phyloP scores from a whole-genome alignment of 2,888 invertebrate genomes.

The Sphaerophoria taeniata region DNA sequence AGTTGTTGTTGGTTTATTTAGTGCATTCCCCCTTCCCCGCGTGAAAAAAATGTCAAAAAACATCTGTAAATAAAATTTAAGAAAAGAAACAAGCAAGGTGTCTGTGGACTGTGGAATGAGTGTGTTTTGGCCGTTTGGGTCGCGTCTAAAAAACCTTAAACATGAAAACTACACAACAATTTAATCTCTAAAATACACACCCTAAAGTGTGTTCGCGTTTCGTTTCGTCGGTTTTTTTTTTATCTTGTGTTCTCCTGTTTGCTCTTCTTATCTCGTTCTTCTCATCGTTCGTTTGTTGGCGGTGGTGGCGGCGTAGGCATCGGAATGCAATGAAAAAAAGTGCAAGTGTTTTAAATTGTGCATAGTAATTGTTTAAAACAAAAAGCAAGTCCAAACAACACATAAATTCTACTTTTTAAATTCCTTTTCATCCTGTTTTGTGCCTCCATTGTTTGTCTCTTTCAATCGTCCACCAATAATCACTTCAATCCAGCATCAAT shows the following conservation, averaged over 20 bases:
- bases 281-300: neutral
- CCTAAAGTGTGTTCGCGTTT: slow-evolving; percentile 34
- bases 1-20: slow-evolving; percentile 1
- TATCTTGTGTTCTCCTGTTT: slow-evolving; percentile 7
- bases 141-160: slow-evolving; percentile 19
- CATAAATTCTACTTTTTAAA: slow-evolving; percentile 8
- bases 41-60: slow-evolving; percentile 34
- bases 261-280: slow-evolving; percentile 40
- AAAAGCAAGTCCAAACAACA: neutral
- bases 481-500: neutral
- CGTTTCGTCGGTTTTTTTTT: neutral
- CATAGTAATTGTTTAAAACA: slow-evolving; percentile 8
- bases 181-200: slow-evolving; percentile 46
- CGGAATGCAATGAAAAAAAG: slow-evolving; percentile 41
- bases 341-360: slow-evolving; percentile 61
- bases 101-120: slow-evolving; percentile 31
- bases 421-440: slow-evolving; percentile 21
- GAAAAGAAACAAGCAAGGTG: slow-evolving; percentile 12
- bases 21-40: slow-evolving; percentile 27
- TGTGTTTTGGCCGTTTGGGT: neutral
- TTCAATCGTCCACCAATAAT: neutral
- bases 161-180: neutral
- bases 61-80: slow-evolving; percentile 49
- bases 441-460: neutral
- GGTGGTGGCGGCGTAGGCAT: slow-evolving; percentile 19